Base-by-base conservation (phyloP, 1,140 invertebrate species). In the Leptopilina boulardi region DNA sequence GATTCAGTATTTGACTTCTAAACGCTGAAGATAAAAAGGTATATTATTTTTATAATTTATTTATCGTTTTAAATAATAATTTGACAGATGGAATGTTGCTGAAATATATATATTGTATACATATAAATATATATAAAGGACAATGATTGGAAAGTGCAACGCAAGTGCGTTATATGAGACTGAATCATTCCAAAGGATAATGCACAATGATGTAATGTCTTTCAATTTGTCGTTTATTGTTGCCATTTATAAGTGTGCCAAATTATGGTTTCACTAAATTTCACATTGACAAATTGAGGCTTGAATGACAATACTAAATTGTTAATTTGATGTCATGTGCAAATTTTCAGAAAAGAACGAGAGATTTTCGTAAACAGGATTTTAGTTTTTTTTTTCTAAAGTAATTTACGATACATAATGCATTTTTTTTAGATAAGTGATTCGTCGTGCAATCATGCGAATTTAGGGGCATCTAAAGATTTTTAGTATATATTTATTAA, bases 141-240 rank as follows among this genome's bases (percentile, higher is more conserved):
- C 30, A 8, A 30, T 30, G 23, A 66, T 26, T 66, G 15, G 4
- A 66, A 66, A 66, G 26, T 34, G 59, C 23, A 66, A 6, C 59
- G 23, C 26, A 34, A 15, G n/a, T 34, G 59, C 59, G 59, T 66
- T 26, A 66, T 30, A 66, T 66, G 59, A 34, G 23, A 66, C 59
- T 66, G 59, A 66, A 34, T 66, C 59, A 66, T 66, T 66, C 59
- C 59, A 66, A 66, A 66, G 21, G 23, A 66, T 34, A 30, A 66
- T 66, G 59, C 59, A 30, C 59, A 66, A 30, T 30, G 59, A 66
- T 30, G 21, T 66, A 3, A 23, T n/a, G 26, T 15, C 11, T 34
- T 66, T 34, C 23, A 66, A 30, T 66, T 66, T 59, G 13, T 59
- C 56, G 13, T 66, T 66, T 66, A n/a, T 30, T n/a, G n/a, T n/a